Conservation (phyloP, 2,888 invertebrate genomes). For the Unio delphinus region DNA sequence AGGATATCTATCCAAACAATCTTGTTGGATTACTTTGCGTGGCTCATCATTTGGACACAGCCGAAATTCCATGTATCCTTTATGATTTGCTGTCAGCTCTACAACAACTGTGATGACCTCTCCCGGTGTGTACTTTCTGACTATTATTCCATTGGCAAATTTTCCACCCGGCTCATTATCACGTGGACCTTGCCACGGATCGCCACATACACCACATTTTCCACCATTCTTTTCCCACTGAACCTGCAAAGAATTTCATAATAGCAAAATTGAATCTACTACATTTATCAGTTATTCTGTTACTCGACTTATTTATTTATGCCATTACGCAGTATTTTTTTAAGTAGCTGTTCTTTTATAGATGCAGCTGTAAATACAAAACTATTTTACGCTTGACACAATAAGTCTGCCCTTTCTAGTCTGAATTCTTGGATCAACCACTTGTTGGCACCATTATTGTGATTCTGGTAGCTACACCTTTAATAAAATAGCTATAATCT, state of each 20-base stretch:
- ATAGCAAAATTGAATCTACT: too few species aligned
- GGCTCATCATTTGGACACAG: conserved; percentile 62
- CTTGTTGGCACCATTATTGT: too few species aligned
- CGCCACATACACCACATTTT: conserved; percentile 92
- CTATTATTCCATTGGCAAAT: conserved; percentile 67
- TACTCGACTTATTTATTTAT: too few species aligned
- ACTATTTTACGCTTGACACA: too few species aligned
- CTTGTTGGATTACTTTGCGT: conserved; percentile 50
- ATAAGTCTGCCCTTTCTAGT: too few species aligned
- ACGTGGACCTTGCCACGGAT: conserved; percentile 77
- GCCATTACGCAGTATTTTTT: too few species aligned
- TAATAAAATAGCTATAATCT: too few species aligned
- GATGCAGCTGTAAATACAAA: too few species aligned
- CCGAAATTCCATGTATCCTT: conserved; percentile 68
- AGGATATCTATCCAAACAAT: conserved; percentile 58
- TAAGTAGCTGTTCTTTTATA: too few species aligned
- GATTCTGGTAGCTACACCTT: too few species aligned
- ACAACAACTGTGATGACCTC: conserved; percentile 62
- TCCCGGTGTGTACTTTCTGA: conserved; percentile 61
- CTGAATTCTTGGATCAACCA: too few species aligned
- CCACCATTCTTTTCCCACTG: conserved; percentile 74
- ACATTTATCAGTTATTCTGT: too few species aligned
- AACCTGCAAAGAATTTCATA: conserved; percentile 36
- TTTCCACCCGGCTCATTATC: conserved; percentile 67
- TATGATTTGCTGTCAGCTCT: conserved; percentile 69